Conservation (phyloP, 2,888 invertebrate genomes). For the Drosophila nigricruria region DNA sequence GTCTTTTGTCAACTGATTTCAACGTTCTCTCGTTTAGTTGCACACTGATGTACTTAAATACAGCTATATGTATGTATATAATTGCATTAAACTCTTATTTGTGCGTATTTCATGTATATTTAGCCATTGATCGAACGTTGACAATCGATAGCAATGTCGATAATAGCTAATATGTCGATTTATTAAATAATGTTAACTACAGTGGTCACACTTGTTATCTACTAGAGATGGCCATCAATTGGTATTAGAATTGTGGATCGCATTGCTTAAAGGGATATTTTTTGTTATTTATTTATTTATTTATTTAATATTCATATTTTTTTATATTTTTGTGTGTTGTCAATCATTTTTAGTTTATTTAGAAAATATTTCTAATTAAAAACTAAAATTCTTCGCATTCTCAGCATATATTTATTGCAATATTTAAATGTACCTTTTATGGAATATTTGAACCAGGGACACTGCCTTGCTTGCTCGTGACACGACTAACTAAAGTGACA, state of each 20-base stretch:
- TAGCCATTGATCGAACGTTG: slow-evolving; percentile 3
- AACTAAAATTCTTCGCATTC: too few relatives aligned
- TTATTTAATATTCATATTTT: too few relatives aligned
- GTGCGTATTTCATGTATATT: not conserved
- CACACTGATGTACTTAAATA: slow-evolving; percentile 4
- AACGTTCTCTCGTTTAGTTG: slow-evolving; percentile 11
- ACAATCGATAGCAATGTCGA: slow-evolving; percentile 2
- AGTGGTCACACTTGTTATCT: slow-evolving; percentile 2
- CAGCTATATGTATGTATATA: not conserved
- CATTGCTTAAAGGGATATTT: not conserved
- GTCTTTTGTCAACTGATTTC: slow-evolving; percentile 72
- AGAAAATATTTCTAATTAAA: too few relatives aligned
- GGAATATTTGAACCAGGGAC: not conserved
- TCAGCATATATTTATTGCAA: not conserved
- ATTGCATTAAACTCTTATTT: slow-evolving; percentile 6
- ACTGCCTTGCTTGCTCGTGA: not conserved
- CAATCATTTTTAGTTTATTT: not conserved
- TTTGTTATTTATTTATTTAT: too few relatives aligned
- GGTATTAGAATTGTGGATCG: not conserved
- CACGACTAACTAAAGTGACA: not conserved
- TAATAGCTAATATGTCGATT: not conserved
- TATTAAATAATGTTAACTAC: not conserved
- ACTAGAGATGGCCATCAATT: not conserved
- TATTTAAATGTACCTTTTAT: too few relatives aligned
- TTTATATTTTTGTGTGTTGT: not conserved